Evolutionary conservation across 2,888 invertebrate species (phyloP), one percentile per base, ranked within the genome.

Genomic region (Ichneumon xanthorius): DNA sequence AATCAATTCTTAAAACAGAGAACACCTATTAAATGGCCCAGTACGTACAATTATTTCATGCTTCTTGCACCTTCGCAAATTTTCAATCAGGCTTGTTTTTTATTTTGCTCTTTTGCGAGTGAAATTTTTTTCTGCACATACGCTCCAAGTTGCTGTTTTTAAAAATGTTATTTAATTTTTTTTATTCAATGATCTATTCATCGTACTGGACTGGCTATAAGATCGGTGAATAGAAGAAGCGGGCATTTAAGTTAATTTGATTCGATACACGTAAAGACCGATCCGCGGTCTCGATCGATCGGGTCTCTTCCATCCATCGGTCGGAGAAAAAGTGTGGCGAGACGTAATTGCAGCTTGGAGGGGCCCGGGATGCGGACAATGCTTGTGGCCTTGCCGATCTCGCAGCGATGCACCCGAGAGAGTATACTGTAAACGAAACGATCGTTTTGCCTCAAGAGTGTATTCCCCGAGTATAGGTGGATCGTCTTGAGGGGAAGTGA

Each of bases 321-420:
- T 37, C 45, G 26, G 73, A 73, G 80, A 84, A 84, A 84, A 84
- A 84, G 84, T 84, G 84, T 84, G 81, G 84, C 81, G 84, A 81
- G 84, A 80, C 81, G 73, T 84, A 84, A 84, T 84, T 84, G 81
- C 78, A 73, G 50, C 61, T 48, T 50, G 71, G 65, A 68, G 19
- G 45, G 55, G 33, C 68, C 67, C 67, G 63, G 48, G 71, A 65
- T 80, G 79, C 40, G 45, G 45, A 48, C 40, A 22, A 82, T 71
- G 75, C 58, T 61, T 37, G 61, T 61, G 48, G 48, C 26, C 68
- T 61, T 67, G 33, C 50, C n/a, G 33, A 19, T 40, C 26, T 72
- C 37, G 11, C 22, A 19, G 53, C 40, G 37, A 63, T 19, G 63
- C 71, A 65, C 71, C 71, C 79, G 30, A 65, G 79, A 80, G 79